Conservation (phyloP, 2,888 invertebrate genomes). For the Lithophane socia region DNA sequence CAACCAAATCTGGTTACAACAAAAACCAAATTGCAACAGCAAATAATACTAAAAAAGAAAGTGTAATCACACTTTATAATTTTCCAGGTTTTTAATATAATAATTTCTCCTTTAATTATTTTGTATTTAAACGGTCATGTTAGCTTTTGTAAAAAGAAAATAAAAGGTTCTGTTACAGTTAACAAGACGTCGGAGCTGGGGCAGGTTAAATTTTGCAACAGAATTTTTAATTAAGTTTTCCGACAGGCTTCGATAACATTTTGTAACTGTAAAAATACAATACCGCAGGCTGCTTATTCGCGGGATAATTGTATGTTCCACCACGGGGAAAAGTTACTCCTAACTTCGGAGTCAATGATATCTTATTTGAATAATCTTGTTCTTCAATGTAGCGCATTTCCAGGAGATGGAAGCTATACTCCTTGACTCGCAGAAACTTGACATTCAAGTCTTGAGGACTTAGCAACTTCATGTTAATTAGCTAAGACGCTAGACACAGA, state of each 20-base stretch:
- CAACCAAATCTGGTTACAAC: background rate
- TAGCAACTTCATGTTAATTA: background rate
- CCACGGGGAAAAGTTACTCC: too few relatives aligned
- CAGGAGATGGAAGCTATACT: background rate
- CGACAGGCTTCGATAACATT: background rate
- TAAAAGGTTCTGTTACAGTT: background rate
- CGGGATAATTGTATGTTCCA: background rate
- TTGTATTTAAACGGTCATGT: background rate
- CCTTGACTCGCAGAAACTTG: constrained; percentile 3
- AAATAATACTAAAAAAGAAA: background rate
- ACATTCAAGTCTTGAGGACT: background rate
- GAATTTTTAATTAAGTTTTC: constrained; percentile 8
- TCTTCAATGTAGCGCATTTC: background rate
- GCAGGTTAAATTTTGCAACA: constrained; percentile 15
- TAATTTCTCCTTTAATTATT: constrained; percentile 15
- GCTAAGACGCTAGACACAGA: background rate
- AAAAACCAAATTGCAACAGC: background rate
- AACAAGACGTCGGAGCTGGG: background rate
- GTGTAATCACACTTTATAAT: background rate
- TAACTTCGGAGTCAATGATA: background rate
- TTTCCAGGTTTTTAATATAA: background rate
- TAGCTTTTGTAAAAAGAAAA: constrained; percentile 9
- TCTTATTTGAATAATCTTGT: background rate
- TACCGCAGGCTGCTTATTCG: background rate
- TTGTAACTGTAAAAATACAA: background rate